Evolutionary conservation across 2,797 vertebrate genomes (phyloP), one percentile per base, ranked within the genome.

Genomic region (Lates japonicus): DNA sequence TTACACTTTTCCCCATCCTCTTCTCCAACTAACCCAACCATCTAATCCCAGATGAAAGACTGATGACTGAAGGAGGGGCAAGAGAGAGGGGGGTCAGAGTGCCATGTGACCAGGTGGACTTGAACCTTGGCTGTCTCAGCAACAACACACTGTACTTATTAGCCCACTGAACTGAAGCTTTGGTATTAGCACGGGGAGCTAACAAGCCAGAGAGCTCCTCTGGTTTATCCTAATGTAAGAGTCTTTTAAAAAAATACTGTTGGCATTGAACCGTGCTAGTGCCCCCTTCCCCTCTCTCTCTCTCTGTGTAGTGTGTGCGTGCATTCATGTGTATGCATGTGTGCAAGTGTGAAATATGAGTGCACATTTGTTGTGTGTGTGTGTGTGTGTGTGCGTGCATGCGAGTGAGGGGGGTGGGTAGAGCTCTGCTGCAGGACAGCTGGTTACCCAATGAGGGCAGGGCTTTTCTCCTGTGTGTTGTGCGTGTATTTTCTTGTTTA

Each of bases 391-490:
- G 75, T 46, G 75, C 33, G 64, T 16, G 33, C 41, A 59, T 54
- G 64, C 81, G 87, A 29, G 25, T 41, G 81, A 51, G 73, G 74
- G 88, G 89, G 88, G 88, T 84, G 93, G 92, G 93, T 91, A 90
- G 91, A 93, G 94, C 92, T 95, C 93, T 95, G 95, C 96, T 96
- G 95, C 95, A 92, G 95, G 95, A 95, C 95, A 95, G 95, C 95
- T 92, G 91, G 90, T 95, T 86, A 93, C 92, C 94, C 92, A 89
- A 88, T 61, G 77, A 90, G 90, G 93, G 93, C 83, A 83, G 89
- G 90, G 93, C 93, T 91, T 94, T 85, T 91, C 86, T 94, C 89
- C 89, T 87, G 83, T 92, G 92, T 92, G 90, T 92, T 63, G 83
- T 93, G 85, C 22, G 87, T 84, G 87, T 95, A 85, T 89, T 93